These are phyloP conservation scores for Silurus aristotelis DNA, from an alignment of 2,797 vertebrate genomes.

Conservation along the genomic window DNA sequence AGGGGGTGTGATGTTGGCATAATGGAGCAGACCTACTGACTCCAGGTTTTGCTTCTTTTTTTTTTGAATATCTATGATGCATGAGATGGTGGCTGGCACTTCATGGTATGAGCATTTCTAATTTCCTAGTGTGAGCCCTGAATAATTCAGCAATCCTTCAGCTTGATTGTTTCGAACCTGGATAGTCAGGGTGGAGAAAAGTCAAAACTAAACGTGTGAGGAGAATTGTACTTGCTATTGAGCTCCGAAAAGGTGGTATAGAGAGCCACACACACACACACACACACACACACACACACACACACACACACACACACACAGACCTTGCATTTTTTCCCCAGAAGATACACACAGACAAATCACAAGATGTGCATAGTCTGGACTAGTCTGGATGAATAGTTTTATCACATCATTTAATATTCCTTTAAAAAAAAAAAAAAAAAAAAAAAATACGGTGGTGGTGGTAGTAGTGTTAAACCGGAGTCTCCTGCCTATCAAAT, in stretches of 20 bases:
- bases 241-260: constrained; percentile 60
- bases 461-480: background rate
- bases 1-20: background rate
- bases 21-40: constrained; percentile 1
- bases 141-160: constrained; percentile 31
- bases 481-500: background rate
- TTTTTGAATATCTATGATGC: constrained; percentile 2
- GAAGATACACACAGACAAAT: constrained; percentile 12
- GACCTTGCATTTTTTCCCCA: background rate
- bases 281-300: background rate
- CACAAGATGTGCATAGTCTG: background rate
- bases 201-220: background rate
- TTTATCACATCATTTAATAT: background rate
- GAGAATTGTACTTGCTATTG: constrained; percentile 56
- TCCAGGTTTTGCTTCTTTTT: background rate
- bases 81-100: constrained; percentile 11
- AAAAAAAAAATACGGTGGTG: background rate
- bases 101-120: background rate
- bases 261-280: constrained; percentile 17
- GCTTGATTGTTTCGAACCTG: constrained; percentile 1
- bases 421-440: background rate
- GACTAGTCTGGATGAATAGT: too few species aligned
- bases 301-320: background rate
- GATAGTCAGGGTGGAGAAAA: background rate
- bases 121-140: constrained; percentile 7